Evolutionary conservation across 2,888 invertebrate species (phyloP), one percentile per base, ranked within the genome.

Genomic region (Clistopyga incitator): DNA sequence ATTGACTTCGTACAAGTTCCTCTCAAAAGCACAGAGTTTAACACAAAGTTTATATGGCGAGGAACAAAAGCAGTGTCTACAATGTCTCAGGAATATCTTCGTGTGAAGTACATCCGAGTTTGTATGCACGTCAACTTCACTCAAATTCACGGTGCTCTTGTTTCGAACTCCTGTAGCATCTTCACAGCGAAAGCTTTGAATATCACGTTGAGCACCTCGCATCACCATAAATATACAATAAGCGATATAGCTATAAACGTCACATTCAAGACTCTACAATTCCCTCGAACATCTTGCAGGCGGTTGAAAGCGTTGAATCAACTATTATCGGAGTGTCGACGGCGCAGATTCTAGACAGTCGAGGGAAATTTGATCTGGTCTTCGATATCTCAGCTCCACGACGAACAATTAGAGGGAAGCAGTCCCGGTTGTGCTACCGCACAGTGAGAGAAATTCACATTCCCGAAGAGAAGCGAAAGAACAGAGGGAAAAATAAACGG

Each of bases 311-410:
- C 15, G 34, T 61, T 34, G 61, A 38, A 29, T 20, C 38, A 42
- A 64, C 18, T 42, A 18, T n/a, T 34, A 61, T 34, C 59, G 34
- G 59, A 61, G 18, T 38, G 38, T 61, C 34, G 15, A 15, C 13
- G 4, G 8, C n/a, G 10, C 56, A 59, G 11, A 13, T 42, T 64
- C 42, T 38, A 79, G 54, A 74, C 42, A 42, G 34, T 56, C 23
- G 47, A 38, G 38, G 56, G 76, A 81, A 81, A 81, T 77, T 71
- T 54, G 71, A 70, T 76, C 25, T 34, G 15, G 25, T 59, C 47
- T 29, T 4, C n/a, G 47, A 75, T 52, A 77, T 61, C 29, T 45
- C 45, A 42, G 34, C 29, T 29, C 52, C 3, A 20, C 29, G 54
- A 2, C 8, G 29, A 67, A 68, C 47, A 77, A 77, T 77, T 68